Evolutionary conservation across 2,113 vertebrate genomes (phyloP).

Genomic region (Sisor rabdophorus): DNA sequence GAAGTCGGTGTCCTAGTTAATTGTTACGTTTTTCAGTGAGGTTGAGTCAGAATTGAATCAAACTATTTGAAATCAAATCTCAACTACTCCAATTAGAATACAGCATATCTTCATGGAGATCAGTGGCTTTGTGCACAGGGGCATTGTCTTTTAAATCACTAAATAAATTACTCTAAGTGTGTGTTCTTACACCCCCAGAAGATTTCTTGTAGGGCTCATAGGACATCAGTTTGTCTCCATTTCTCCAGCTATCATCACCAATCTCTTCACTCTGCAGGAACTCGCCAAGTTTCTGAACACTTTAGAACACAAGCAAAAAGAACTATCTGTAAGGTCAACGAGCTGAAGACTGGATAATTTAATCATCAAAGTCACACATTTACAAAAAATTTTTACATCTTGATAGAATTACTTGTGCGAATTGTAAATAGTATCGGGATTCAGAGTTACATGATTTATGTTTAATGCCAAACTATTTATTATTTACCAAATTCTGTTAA

Average conservation of each 20-base stretch:
- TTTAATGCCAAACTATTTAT: neutral
- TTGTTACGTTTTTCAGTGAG: too few species aligned
- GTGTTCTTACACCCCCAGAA: slow-evolving; percentile 75
- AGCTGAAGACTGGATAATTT: neutral
- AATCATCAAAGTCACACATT: neutral
- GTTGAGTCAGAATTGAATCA: too few species aligned
- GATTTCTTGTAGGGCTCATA: slow-evolving; percentile 86
- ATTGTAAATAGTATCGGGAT: neutral
- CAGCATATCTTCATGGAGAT: too few species aligned
- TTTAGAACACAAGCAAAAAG: slow-evolving; percentile 49
- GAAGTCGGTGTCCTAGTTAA: too few species aligned
- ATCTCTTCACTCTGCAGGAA: slow-evolving; percentile 97
- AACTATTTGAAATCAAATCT: too few species aligned
- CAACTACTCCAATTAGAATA: too few species aligned
- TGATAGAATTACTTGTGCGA: neutral
- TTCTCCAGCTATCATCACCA: slow-evolving; percentile 88
- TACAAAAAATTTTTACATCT: neutral
- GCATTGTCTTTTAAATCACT: too few species aligned
- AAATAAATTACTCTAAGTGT: neutral
- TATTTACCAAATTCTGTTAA: neutral
- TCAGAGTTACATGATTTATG: neutral
- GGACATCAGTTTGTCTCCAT: slow-evolving; percentile 73
- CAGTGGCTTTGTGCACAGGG: too few species aligned
- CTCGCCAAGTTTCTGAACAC: slow-evolving; percentile 93
- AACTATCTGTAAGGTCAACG: neutral